A percentile compares a stretch with the other conserved stretches of the same genome.
Evolutionary conservation across 2,888 invertebrate species (phyloP).

Genomic region (Phanerotoma sp.): DNA sequence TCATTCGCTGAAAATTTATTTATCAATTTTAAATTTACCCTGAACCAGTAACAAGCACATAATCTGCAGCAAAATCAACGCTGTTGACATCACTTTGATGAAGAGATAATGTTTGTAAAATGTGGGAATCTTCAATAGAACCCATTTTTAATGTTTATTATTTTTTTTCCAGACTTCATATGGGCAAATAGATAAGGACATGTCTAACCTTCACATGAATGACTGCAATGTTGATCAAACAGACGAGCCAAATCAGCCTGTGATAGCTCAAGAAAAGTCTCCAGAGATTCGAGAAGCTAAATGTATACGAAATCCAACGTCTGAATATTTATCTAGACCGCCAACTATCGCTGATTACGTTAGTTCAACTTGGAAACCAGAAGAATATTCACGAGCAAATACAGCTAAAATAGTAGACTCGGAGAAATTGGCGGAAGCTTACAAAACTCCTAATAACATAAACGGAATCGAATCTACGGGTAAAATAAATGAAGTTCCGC

Average conservation of each 20-base stretch:
- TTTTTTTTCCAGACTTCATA: no score
- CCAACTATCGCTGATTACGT: constrained; percentile 53
- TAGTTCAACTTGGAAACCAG: constrained; percentile 53
- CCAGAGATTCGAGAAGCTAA: constrained; percentile 55
- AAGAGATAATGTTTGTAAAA: constrained; percentile 60
- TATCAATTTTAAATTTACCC: constrained; percentile 55
- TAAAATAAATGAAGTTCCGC: constrained; percentile 46
- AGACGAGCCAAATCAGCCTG: constrained; percentile 46
- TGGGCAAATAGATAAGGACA: not conserved
- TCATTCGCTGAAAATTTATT: not conserved
- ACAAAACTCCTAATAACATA: constrained; percentile 44
- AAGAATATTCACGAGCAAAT: constrained; percentile 52
- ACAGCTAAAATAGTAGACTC: constrained; percentile 53
- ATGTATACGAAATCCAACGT: constrained; percentile 52
- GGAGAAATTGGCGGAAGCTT: constrained; percentile 49
- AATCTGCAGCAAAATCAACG: constrained; percentile 65
- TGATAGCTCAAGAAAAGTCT: constrained; percentile 50
- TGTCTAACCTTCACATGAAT: not conserved
- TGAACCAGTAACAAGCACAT: constrained; percentile 65
- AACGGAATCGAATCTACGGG: constrained; percentile 44
- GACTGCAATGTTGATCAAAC: constrained; percentile 1
- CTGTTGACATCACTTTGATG: constrained; percentile 67
- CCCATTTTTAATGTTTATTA: no score
- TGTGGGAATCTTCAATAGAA: constrained; percentile 36
- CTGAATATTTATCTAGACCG: constrained; percentile 47